Evolutionary conservation across 2,888 invertebrate genomes (phyloP), one percentile per base, ranked within the genome.

Genomic region (Drosophila paranaensis): DNA sequence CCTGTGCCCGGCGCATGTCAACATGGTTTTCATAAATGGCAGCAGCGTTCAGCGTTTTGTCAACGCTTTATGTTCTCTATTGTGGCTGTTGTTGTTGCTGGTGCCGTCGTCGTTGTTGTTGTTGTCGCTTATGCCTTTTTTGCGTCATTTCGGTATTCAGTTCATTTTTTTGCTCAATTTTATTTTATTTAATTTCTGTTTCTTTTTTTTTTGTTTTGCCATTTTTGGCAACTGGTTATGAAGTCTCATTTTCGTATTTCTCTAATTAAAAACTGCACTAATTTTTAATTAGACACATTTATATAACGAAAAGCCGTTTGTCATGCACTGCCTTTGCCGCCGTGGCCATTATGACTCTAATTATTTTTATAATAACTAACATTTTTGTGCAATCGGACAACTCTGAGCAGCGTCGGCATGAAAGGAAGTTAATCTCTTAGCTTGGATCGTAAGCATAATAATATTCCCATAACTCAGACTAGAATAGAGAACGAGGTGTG

Each of bases 21-120:
- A 85, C 85, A 85, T 87, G 89, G 74, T 84, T 88, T 89, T 81
- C 86, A 82, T 82, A 87, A 87, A 87, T 87, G 86, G 86, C 81
- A 81, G 74, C 83, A 60, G 58, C 66, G 69, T 56, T 55, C 80
- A 82, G 74, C 77, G 81, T 84, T 86, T 87, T 87, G 87, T 78
- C 82, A 78, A 69, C 67, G 85, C 84, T 71, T 84, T 82, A 82
- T 81, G 81, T 83, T 85, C 82, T 82, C 77, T 71, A 64, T 56
- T 71, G 68, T 51, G 51, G 56, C 43, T 40, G 54, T 10, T 40
- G 48, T n/a, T n/a, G n/a, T n/a, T n/a, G n/a, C n/a, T n/a, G n/a
- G n/a, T n/a, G n/a, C n/a, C n/a, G n/a, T 6, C 54, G 58, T 27
- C 63, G 68, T 46, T 51, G 67, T 11, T 61, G 72, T 54, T 63